Percentiles rank a stretch among this genome's conserved stretches.
Conservation (phyloP, 2,888 invertebrate species). For the Orthosia incerta region DNA sequence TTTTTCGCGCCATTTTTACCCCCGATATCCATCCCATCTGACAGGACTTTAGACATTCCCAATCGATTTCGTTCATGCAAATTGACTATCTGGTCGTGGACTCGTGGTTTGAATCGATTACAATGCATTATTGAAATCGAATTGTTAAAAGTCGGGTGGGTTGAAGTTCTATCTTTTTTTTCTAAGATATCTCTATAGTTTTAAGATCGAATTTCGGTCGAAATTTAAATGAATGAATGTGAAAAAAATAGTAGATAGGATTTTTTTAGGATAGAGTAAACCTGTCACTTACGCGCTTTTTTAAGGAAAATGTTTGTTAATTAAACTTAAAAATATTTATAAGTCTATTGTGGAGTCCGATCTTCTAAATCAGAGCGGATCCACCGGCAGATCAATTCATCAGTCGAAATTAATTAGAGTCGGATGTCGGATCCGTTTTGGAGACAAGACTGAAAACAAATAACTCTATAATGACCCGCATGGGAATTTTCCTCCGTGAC, state of each 20-base stretch:
- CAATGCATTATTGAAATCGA: slow-evolving; percentile 59
- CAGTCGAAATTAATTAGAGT: neutral
- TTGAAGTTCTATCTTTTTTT: too few species aligned
- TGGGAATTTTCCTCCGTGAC: neutral
- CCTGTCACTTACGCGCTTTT: neutral
- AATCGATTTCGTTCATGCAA: slow-evolving; percentile 60
- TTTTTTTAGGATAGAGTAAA: neutral
- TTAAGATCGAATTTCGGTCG: slow-evolving; percentile 23
- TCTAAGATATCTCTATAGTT: slow-evolving; percentile 32
- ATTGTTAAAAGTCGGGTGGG: slow-evolving; percentile 50
- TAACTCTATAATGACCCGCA: neutral
- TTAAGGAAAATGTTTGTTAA: neutral
- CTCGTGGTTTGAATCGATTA: slow-evolving; percentile 60
- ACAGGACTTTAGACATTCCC: slow-evolving; percentile 55
- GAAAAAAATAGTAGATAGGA: neutral
- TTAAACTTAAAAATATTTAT: neutral
- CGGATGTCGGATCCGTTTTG: neutral
- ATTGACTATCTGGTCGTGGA: slow-evolving; percentile 55
- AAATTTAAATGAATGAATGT: slow-evolving; percentile 23
- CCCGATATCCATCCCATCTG: slow-evolving; percentile 41
- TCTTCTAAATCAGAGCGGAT: too few species aligned
- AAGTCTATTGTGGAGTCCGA: neutral
- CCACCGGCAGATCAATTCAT: too few species aligned
- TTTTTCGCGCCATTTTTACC: slow-evolving; percentile 50
- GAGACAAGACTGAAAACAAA: neutral